Evolutionary conservation across 1,140 invertebrate species (phyloP).

Genomic region (Diuraphis noxia): DNA sequence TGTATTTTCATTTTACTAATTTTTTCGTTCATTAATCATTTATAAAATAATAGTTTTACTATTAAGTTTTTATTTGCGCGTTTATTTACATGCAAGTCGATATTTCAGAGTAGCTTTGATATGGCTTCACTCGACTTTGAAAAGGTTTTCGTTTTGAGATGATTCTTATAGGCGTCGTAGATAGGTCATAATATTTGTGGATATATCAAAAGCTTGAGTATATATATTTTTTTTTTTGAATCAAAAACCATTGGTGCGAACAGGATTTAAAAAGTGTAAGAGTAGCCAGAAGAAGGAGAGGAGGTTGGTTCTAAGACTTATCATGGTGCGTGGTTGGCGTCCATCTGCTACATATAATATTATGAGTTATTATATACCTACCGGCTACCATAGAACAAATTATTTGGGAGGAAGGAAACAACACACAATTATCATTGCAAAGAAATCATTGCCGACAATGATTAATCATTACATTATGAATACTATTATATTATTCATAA

Average conservation of each 20-base stretch:
- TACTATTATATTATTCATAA: background rate
- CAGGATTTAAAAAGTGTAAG: background rate
- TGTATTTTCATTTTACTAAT: background rate
- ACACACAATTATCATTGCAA: background rate
- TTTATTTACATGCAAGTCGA: background rate
- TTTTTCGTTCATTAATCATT: background rate
- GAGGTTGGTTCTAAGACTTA: no score
- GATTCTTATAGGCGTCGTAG: no score
- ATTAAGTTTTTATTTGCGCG: background rate
- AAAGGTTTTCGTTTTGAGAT: background rate
- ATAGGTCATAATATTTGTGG: background rate
- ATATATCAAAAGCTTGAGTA: background rate
- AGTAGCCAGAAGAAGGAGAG: fast-evolving
- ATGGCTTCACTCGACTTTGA: background rate
- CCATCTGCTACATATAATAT: background rate
- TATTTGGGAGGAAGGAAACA: background rate
- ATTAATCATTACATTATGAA: background rate
- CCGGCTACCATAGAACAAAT: background rate
- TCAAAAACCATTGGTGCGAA: background rate
- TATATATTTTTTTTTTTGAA: background rate
- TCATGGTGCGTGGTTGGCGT: background rate
- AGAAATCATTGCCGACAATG: background rate
- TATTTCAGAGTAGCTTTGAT: background rate
- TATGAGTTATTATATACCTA: background rate
- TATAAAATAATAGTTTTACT: background rate